Percentiles rank a stretch among this genome's conserved stretches.
These are phyloP conservation scores for Lerista edwardsae DNA, from an alignment of 2,797 vertebrate genomes.

Conservation along the genomic window DNA sequence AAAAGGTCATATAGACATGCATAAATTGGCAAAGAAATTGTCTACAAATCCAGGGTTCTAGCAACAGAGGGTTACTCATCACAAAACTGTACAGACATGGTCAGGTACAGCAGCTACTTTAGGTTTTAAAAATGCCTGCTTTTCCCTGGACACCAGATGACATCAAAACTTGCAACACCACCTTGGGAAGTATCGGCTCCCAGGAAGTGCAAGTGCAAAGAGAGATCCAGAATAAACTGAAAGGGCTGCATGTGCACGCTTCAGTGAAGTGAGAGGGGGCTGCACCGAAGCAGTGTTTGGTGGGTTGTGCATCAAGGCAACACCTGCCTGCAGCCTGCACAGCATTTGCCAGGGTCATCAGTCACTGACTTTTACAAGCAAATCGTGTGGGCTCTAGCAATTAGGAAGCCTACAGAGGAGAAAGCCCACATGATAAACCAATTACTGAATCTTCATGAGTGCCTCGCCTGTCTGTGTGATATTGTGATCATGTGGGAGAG, in stretches of 20 bases:
- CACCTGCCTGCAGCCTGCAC: constrained; percentile 65
- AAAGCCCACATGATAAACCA: constrained; percentile 43
- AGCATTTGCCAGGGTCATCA: constrained; percentile 63
- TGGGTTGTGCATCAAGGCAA: constrained; percentile 24
- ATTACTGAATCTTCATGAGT: constrained; percentile 68
- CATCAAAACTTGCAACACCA: constrained; percentile 59
- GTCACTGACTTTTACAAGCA: constrained; percentile 68
- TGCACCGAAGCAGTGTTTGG: neutral
- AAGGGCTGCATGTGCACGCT: constrained; percentile 58
- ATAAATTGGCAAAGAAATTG: neutral
- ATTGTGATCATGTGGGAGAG: constrained; percentile 13
- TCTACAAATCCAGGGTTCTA: neutral
- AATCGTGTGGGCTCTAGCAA: constrained; percentile 61
- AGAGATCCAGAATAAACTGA: constrained; percentile 45
- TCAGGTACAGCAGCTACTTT: neutral
- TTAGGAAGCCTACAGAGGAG: constrained; percentile 64
- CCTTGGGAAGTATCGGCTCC: constrained; percentile 53
- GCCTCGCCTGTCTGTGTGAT: constrained; percentile 45
- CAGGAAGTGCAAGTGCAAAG: constrained; percentile 45
- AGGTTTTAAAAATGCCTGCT: constrained; percentile 14
- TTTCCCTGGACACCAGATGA: constrained; percentile 61
- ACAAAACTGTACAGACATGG: neutral
- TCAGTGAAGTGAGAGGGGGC: neutral
- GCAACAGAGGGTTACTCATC: neutral
- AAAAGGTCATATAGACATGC: neutral